Evolutionary conservation across 2,113 vertebrate species (phyloP).

Genomic region (Rutilus rutilus): DNA sequence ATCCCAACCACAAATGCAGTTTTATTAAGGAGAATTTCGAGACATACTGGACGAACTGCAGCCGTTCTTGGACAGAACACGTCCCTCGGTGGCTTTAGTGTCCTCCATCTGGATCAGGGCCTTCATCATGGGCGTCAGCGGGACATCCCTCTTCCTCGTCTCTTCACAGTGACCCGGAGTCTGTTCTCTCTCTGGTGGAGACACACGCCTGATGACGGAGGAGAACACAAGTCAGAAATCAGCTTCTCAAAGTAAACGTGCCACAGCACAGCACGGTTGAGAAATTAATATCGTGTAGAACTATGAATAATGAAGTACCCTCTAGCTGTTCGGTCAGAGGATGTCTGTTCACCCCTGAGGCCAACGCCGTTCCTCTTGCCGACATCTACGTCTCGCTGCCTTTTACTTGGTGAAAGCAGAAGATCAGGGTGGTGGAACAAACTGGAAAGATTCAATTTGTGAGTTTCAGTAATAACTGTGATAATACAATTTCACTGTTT

Average conservation of each 20-base stretch:
- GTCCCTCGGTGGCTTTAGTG: constrained; percentile 83
- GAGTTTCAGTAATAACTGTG: background rate
- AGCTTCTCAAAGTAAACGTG: background rate
- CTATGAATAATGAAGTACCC: background rate
- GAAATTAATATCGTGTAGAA: background rate
- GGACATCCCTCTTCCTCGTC: constrained; percentile 66
- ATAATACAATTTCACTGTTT: no score
- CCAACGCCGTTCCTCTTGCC: constrained; percentile 78
- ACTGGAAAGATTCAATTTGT: constrained; percentile 54
- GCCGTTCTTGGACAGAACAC: constrained; percentile 74
- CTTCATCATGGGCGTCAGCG: constrained; percentile 85
- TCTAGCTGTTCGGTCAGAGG: background rate
- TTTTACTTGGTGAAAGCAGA: constrained; percentile 70
- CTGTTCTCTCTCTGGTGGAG: constrained; percentile 68
- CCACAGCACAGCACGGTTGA: background rate
- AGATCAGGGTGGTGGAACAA: constrained; percentile 71
- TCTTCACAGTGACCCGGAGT: constrained; percentile 35
- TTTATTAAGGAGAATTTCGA: background rate
- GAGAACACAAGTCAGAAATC: background rate
- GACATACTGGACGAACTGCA: constrained; percentile 48
- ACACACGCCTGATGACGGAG: constrained; percentile 57
- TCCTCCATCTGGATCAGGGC: constrained; percentile 89
- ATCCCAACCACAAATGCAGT: no score
- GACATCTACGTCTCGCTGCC: constrained; percentile 74
- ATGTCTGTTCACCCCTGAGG: constrained; percentile 78